Conservation (phyloP, 2,797 vertebrate genomes). For the Manis javanica region DNA sequence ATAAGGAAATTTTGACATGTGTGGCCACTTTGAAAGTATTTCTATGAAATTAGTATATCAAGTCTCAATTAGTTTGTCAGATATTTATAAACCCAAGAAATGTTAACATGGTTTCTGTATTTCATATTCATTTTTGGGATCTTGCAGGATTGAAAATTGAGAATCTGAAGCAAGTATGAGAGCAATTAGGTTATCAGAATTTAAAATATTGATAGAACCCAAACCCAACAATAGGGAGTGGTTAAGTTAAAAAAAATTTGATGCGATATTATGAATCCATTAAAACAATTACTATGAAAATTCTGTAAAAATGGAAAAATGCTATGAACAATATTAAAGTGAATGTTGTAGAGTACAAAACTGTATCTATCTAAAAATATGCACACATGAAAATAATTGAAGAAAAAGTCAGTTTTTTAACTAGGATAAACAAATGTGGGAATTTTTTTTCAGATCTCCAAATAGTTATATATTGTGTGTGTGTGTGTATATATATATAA, state of each 20-base stretch:
- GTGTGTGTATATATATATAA: too few relatives aligned
- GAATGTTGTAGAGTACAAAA: neutral
- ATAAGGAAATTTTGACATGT: neutral
- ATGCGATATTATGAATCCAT: neutral
- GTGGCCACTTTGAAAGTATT: neutral
- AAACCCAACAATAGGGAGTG: neutral
- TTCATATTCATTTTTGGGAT: neutral
- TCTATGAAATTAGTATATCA: neutral
- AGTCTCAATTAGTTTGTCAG: neutral
- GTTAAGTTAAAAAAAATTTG: neutral
- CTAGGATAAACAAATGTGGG: neutral
- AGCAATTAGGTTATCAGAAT: neutral
- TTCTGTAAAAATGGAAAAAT: neutral
- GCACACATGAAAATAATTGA: neutral
- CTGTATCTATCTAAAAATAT: neutral
- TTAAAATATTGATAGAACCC: neutral
- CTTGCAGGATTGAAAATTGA: neutral
- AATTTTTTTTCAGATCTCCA: neutral
- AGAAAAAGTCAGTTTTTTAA: neutral
- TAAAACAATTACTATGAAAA: neutral
- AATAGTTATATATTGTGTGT: neutral
- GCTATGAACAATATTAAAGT: neutral
- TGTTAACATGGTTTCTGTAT: neutral
- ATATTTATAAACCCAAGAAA: neutral
- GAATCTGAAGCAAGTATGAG: neutral